Percentiles rank a stretch among this genome's conserved stretches.
Conservation (phyloP, 2,888 invertebrate genomes). For the Ischnus inquisitorius region DNA sequence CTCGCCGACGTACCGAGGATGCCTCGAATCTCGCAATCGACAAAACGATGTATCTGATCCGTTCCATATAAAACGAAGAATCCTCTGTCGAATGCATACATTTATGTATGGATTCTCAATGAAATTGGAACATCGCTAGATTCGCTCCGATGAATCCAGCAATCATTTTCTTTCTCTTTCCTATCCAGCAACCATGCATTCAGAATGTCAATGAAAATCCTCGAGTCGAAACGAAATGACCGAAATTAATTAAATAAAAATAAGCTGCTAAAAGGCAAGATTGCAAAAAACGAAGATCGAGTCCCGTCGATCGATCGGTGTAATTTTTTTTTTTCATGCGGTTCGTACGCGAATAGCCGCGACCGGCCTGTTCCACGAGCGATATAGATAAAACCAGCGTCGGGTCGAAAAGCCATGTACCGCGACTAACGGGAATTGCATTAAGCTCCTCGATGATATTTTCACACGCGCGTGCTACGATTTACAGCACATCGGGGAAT, state of each 20-base stretch:
- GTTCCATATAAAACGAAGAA: conserved; percentile 58
- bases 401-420: conserved; percentile 28
- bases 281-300: not conserved
- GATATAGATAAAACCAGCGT: conserved; percentile 25
- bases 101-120: conserved; percentile 48
- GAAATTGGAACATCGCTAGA: conserved; percentile 61
- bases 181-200: conserved; percentile 25
- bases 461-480: conserved; percentile 65
- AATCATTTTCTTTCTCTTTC: conserved; percentile 50
- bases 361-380: not conserved
- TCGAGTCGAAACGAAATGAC: too few relatives aligned
- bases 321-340: conserved; percentile 3
- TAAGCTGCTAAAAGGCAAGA: not conserved
- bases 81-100: not conserved
- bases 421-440: conserved; percentile 49
- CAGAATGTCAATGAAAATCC: too few relatives aligned
- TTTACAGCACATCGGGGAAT: conserved; percentile 70
- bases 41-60: conserved; percentile 69
- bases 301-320: too few relatives aligned
- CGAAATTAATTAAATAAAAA: not conserved
- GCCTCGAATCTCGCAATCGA: conserved; percentile 71
- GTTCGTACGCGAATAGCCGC: not conserved
- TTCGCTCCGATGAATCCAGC: conserved; percentile 59
- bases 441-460: conserved; percentile 56
- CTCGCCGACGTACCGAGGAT: conserved; percentile 38